Evolutionary conservation across 2,113 vertebrate species (phyloP).

Genomic region (Spilogale gracilis): DNA sequence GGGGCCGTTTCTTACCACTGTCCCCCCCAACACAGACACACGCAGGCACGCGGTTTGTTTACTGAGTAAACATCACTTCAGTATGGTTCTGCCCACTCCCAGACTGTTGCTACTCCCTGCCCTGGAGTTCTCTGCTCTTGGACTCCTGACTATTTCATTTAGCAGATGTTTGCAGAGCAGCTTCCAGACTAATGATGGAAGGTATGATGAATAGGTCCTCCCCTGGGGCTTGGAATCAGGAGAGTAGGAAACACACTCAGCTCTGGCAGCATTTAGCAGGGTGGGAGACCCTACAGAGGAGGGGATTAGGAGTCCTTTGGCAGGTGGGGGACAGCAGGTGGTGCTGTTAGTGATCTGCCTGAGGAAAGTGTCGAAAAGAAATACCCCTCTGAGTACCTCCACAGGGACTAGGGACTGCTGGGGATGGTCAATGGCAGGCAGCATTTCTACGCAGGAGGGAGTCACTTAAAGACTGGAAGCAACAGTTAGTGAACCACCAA

Average conservation of each 20-base stretch:
- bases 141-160: not conserved
- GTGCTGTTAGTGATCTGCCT: not conserved
- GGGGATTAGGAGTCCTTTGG: accelerated
- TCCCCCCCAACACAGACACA: too few relatives aligned
- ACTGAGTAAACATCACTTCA: not conserved
- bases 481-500: too few relatives aligned
- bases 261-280: not conserved
- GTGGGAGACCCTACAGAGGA: not conserved
- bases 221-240: not conserved
- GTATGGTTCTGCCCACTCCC: not conserved
- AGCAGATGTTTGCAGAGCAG: not conserved
- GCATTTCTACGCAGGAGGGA: not conserved
- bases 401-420: not conserved
- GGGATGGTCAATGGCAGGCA: not conserved
- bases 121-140: not conserved
- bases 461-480: not conserved
- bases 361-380: not conserved
- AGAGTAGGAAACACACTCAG: not conserved
- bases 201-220: not conserved
- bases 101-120: not conserved
- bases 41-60: not conserved
- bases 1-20: not conserved
- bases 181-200: not conserved
- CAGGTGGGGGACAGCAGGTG: not conserved
- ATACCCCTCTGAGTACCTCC: not conserved